Evolutionary conservation across 2,888 invertebrate species (phyloP).

Genomic region (Ferdinandea cuprea): DNA sequence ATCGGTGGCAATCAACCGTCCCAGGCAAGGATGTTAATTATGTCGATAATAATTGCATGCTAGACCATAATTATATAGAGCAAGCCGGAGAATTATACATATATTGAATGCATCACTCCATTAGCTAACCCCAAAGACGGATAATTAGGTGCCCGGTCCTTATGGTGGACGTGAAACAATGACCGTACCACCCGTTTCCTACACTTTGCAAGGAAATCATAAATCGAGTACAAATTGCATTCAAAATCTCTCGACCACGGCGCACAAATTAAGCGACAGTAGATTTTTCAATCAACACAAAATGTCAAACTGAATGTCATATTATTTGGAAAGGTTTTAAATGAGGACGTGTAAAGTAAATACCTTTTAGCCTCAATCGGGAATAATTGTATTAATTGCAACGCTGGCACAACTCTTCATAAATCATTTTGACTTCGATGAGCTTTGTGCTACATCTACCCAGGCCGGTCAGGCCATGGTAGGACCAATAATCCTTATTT

Average conservation of each 20-base stretch:
- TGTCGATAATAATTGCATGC: slow-evolving; percentile 36
- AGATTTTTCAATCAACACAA: too few relatives aligned
- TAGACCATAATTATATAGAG: slow-evolving; percentile 10
- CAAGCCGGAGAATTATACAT: not conserved
- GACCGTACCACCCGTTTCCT: not conserved
- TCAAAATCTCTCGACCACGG: slow-evolving; percentile 47
- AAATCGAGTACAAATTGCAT: slow-evolving; percentile 34
- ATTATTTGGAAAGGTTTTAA: too few relatives aligned
- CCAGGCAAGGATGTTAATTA: slow-evolving; percentile 32
- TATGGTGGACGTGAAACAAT: not conserved
- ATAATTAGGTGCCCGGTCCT: not conserved
- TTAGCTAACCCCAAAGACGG: slow-evolving; percentile 8
- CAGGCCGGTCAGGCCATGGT: not conserved
- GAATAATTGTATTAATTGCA: not conserved
- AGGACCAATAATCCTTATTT: slow-evolving; percentile 62
- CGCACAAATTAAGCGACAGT: slow-evolving; percentile 3
- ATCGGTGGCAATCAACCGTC: slow-evolving; percentile 43
- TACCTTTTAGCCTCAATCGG: too few relatives aligned
- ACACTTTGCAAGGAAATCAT: slow-evolving; percentile 27
- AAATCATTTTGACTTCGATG: slow-evolving; percentile 32
- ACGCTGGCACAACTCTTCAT: not conserved
- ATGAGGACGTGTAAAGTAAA: too few relatives aligned
- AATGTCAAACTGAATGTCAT: too few relatives aligned
- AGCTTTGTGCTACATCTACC: not conserved
- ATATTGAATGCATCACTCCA: slow-evolving; percentile 1